phyloP scores from a whole-genome alignment of 2,888 invertebrate genomes.

The Drosophila mimetica region DNA sequence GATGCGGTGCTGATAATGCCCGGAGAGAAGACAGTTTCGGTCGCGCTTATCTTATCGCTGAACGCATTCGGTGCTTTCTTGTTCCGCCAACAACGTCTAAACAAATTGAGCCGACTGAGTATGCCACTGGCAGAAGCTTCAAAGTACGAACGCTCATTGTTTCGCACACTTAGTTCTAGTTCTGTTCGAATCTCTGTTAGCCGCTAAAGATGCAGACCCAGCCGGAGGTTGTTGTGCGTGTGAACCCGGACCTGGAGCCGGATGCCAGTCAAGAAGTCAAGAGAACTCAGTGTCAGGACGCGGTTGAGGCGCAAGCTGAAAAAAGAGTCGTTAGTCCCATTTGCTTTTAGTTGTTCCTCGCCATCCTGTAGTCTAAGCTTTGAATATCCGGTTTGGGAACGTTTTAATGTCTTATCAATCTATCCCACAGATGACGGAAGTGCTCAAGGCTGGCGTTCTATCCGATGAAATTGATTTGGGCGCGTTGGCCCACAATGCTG shows the following conservation, averaged over 20 bases:
- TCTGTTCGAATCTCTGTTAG: conserved; percentile 37
- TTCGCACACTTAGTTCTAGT: conserved; percentile 36
- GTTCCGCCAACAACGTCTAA: conserved; percentile 50
- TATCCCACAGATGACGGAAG: conserved; percentile 89
- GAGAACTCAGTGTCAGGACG: conserved; percentile 36
- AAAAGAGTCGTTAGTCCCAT: conserved; percentile 54
- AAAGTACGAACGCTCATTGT: conserved; percentile 52
- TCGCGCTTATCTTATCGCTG: conserved; percentile 64
- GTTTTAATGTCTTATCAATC: conserved; percentile 33
- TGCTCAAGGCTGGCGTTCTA: conserved; percentile 92
- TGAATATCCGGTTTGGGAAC: conserved; percentile 9
- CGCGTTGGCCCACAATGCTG: conserved; percentile 93
- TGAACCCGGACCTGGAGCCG: conserved; percentile 21
- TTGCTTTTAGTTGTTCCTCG: conserved; percentile 6
- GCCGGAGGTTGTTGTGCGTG: conserved; percentile 39
- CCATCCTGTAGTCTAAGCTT: conserved; percentile 11
- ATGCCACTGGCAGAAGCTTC: conserved; percentile 53
- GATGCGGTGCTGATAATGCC: conserved; percentile 44
- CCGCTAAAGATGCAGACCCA: conserved; percentile 48
- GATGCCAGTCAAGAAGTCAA: conserved; percentile 26
- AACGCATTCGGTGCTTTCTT: conserved; percentile 39
- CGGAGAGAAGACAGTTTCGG: conserved; percentile 26
- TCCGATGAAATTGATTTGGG: conserved; percentile 94
- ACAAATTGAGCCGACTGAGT: conserved; percentile 50
- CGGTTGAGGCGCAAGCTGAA: conserved; percentile 32